Percentiles rank a stretch among this genome's conserved stretches.
These are phyloP conservation scores for Arion vulgaris DNA, from an alignment of 1,140 invertebrate genomes.

Conservation along the genomic window DNA sequence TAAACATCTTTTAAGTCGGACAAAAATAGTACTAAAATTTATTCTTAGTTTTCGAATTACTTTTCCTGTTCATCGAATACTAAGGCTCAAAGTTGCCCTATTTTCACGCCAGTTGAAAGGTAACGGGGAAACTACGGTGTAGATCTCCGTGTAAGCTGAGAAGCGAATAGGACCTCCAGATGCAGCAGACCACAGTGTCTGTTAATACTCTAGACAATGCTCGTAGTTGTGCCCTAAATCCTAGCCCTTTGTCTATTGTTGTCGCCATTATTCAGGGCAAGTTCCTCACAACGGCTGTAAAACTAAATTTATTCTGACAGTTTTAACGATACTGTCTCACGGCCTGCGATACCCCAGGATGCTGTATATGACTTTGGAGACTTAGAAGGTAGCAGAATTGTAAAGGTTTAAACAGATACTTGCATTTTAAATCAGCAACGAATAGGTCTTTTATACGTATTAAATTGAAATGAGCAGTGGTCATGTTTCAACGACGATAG, in stretches of 20 bases:
- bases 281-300: not conserved
- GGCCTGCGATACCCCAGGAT: not conserved
- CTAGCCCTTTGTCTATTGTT: not conserved
- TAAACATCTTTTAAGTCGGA: too few species aligned
- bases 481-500: not conserved
- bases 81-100: not conserved
- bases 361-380: not conserved
- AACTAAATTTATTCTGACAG: not conserved
- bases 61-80: not conserved
- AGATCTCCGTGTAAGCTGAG: not conserved
- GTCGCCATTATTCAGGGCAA: not conserved
- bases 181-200: not conserved
- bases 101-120: not conserved
- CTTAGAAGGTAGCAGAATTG: not conserved
- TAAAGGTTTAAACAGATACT: not conserved
- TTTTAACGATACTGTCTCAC: not conserved
- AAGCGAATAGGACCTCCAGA: not conserved
- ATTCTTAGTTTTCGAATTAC: not conserved
- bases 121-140: not conserved
- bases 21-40: not conserved
- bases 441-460: not conserved
- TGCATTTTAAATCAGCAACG: not conserved
- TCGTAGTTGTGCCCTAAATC: constrained; percentile 1
- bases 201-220: not conserved
- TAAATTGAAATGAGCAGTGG: not conserved